Conservation (phyloP, 1,140 invertebrate genomes). For the Gryllus bimaculatus region DNA sequence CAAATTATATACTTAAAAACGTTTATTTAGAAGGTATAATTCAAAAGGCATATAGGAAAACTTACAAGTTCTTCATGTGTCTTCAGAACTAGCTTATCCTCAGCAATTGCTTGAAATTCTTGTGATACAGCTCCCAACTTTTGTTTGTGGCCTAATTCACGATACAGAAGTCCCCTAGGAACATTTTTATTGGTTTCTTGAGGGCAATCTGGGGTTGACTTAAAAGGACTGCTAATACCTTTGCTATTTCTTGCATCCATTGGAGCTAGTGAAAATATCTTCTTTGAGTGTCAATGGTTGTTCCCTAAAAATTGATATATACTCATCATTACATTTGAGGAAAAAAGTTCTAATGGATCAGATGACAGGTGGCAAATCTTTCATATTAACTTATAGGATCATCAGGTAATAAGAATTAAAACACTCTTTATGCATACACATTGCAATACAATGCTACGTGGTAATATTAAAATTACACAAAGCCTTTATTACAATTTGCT, state of each 20-base stretch:
- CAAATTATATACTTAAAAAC: background rate
- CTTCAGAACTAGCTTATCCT: constrained; percentile 42
- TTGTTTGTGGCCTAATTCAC: constrained; percentile 32
- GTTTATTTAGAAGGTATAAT: constrained; percentile 14
- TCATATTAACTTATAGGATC: too few relatives aligned
- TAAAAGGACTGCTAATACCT: constrained; percentile 26
- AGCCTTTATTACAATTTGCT: too few relatives aligned
- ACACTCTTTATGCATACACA: too few relatives aligned
- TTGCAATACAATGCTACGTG: too few relatives aligned
- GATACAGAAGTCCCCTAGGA: constrained; percentile 32
- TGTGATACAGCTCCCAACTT: constrained; percentile 30
- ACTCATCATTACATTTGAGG: too few relatives aligned
- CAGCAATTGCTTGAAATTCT: constrained; percentile 40
- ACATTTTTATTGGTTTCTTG: constrained; percentile 27
- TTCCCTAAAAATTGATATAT: background rate
- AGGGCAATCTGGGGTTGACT: constrained; percentile 22
- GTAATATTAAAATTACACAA: too few relatives aligned
- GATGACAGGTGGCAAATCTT: too few relatives aligned
- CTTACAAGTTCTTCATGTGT: constrained; percentile 41
- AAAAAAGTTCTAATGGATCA: too few relatives aligned
- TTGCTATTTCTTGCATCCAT: constrained; percentile 29
- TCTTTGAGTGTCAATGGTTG: background rate
- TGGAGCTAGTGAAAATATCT: background rate
- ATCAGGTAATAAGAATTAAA: too few relatives aligned
- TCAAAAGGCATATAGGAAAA: constrained; percentile 20